Evolutionary conservation across 2,797 vertebrate species (phyloP).

Genomic region (Enteromius viviparus): DNA sequence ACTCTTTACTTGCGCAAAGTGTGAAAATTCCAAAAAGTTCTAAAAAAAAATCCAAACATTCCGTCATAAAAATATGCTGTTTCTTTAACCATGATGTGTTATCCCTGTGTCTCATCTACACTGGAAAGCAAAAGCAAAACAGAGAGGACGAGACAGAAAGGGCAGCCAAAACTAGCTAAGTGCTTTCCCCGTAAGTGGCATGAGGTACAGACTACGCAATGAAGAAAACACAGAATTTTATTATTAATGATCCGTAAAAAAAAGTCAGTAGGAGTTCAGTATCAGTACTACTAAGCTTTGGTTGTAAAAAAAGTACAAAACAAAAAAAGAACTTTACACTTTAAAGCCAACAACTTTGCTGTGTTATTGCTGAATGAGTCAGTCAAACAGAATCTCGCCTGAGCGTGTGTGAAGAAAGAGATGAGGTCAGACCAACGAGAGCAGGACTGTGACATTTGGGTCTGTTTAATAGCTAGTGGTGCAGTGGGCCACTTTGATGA

Average conservation of each 20-base stretch:
- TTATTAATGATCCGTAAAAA: conserved; percentile 12
- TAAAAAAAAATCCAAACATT: neutral
- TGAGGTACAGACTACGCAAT: neutral
- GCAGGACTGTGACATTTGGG: conserved; percentile 37
- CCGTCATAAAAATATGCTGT: neutral
- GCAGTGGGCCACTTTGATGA: conserved; percentile 25
- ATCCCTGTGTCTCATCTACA: neutral
- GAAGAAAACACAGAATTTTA: neutral
- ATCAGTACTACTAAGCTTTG: neutral
- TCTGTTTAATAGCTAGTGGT: conserved; percentile 28
- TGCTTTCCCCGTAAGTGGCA: neutral
- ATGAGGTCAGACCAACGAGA: conserved; percentile 23
- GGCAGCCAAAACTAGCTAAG: conserved; percentile 6
- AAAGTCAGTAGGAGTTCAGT: neutral
- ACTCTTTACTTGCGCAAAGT: neutral
- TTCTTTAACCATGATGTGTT: neutral
- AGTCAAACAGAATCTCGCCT: conserved; percentile 20
- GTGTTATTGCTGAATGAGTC: conserved; percentile 6
- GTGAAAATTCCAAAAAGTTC: neutral
- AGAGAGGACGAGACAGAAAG: neutral
- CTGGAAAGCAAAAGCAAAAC: neutral
- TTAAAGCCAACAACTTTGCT: neutral
- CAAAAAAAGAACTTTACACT: conserved; percentile 8
- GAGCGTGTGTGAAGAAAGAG: neutral
- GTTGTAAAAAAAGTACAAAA: neutral